These are phyloP conservation scores for Agrilus biguttatus DNA, from an alignment of 2,888 invertebrate species.

Conservation along the genomic window DNA sequence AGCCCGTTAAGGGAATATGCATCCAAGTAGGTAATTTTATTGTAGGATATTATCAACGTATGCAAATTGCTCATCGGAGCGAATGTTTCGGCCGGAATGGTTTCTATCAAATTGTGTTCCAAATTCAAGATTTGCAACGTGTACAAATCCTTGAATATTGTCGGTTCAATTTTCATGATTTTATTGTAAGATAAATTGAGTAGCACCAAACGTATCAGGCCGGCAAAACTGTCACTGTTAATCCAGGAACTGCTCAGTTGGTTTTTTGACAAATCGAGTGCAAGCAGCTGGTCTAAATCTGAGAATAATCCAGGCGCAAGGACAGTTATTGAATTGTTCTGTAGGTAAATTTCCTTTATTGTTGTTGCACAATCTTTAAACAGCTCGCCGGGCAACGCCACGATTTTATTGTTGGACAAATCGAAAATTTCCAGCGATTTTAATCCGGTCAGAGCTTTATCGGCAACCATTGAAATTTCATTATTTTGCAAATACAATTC, in stretches of 20 bases:
- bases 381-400: constrained; percentile 71
- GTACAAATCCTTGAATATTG: constrained; percentile 73
- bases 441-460: constrained; percentile 67
- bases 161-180: constrained; percentile 65
- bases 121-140: constrained; percentile 75
- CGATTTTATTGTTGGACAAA: constrained; percentile 80
- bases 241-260: constrained; percentile 79
- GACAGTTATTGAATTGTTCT: constrained; percentile 81
- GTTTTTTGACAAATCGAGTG: constrained; percentile 74
- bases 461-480: constrained; percentile 77
- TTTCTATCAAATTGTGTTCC: constrained; percentile 70
- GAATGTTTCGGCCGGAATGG: constrained; percentile 76
- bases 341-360: constrained; percentile 77
- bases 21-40: constrained; percentile 72
- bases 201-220: constrained; percentile 74
- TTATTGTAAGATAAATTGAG: constrained; percentile 76
- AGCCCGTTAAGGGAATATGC: constrained; percentile 78
- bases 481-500: constrained; percentile 77
- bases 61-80: constrained; percentile 85
- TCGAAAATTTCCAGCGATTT: constrained; percentile 74
- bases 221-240: constrained; percentile 70
- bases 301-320: constrained; percentile 74
- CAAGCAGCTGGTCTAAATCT: constrained; percentile 67
- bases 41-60: constrained; percentile 73
- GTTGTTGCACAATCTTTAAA: constrained; percentile 65